Conservation (phyloP, 2,888 invertebrate genomes). For the Drosophila yooni region DNA sequence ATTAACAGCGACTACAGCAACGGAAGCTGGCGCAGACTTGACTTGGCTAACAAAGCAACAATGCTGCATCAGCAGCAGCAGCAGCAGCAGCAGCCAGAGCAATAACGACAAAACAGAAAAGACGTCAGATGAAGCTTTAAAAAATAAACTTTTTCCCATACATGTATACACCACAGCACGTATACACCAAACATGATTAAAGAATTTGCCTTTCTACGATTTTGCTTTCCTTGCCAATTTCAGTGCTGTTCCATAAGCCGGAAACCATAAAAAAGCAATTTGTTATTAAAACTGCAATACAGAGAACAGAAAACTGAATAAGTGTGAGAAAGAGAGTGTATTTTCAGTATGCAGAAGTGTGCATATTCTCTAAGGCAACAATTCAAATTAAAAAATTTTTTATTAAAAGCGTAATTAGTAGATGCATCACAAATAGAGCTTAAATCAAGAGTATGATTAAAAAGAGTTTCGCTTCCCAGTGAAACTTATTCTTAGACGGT, state of each 20-base stretch:
- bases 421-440: background rate
- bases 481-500: background rate
- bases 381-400: background rate
- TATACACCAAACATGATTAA: slow-evolving; percentile 67
- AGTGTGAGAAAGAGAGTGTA: background rate
- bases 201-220: slow-evolving; percentile 48
- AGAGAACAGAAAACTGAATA: slow-evolving; percentile 21
- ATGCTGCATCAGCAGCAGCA: slow-evolving; percentile 43
- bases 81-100: slow-evolving; percentile 15
- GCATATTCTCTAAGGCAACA: slow-evolving; percentile 17
- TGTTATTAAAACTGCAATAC: slow-evolving; percentile 76
- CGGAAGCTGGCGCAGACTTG: slow-evolving; percentile 73
- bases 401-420: background rate
- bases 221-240: slow-evolving; percentile 72
- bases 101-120: slow-evolving; percentile 27
- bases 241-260: slow-evolving; percentile 69
- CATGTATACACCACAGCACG: slow-evolving; percentile 8
- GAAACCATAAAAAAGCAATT: slow-evolving; percentile 80
- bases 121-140: slow-evolving; percentile 55
- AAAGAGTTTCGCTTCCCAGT: background rate
- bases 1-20: slow-evolving; percentile 59
- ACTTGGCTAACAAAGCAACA: slow-evolving; percentile 75
- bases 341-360: slow-evolving; percentile 11
- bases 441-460: background rate
- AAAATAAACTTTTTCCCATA: slow-evolving; percentile 18